Percentiles rank a stretch among this genome's conserved stretches.
phyloP scores from a whole-genome alignment of 2,113 vertebrate species.

The Synodontis membranacea region DNA sequence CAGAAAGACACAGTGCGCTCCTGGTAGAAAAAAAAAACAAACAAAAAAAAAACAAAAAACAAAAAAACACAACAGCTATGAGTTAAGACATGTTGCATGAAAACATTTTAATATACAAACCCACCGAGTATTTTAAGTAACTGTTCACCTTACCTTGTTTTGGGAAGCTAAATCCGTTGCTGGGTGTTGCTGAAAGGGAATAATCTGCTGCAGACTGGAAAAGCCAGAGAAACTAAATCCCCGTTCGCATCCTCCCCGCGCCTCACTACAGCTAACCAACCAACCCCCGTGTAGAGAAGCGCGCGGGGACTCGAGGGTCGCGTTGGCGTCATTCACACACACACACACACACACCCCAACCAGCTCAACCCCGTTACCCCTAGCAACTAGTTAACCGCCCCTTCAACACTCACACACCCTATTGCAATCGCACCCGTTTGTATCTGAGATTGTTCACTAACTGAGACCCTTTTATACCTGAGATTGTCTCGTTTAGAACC shows the following conservation, averaged over 20 bases:
- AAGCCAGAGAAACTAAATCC: constrained; percentile 59
- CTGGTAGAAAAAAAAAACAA: background rate
- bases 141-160: constrained; percentile 56
- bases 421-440: constrained; percentile 24
- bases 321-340: constrained; percentile 53
- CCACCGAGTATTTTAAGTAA: background rate
- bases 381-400: constrained; percentile 60
- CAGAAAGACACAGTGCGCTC: background rate
- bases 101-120: background rate
- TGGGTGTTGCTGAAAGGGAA: constrained; percentile 56
- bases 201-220: constrained; percentile 61
- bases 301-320: constrained; percentile 64
- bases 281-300: constrained; percentile 58
- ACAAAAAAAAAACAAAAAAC: background rate
- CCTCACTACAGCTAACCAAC: constrained; percentile 46
- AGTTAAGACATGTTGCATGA: background rate
- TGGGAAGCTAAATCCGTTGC: constrained; percentile 57
- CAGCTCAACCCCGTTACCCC: constrained; percentile 63
- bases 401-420: constrained; percentile 42
- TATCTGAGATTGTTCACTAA: constrained; percentile 40
- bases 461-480: background rate
- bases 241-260: constrained; percentile 56
- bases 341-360: constrained; percentile 56
- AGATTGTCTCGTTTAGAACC: constrained; percentile 22
- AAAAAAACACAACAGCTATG: background rate